Evolutionary conservation across 2,113 vertebrate species (phyloP).

Genomic region (Zapus hudsonius): DNA sequence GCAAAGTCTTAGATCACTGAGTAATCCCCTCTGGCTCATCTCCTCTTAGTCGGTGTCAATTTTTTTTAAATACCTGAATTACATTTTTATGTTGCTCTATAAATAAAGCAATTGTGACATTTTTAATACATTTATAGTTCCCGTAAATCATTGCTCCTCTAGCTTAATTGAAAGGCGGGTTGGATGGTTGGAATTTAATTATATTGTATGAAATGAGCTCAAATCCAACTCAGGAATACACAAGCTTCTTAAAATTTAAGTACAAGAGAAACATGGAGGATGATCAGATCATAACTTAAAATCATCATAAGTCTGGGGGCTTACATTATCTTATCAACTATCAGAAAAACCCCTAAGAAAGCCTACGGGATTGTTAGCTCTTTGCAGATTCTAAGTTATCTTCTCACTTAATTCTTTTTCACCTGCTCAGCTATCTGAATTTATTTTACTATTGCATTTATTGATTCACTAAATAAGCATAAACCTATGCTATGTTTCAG

Average conservation of each 20-base stretch:
- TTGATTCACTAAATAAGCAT: slow-evolving; percentile 17
- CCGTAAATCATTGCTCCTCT: slow-evolving; percentile 69
- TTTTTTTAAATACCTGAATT: slow-evolving; percentile 68
- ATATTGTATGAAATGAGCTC: slow-evolving; percentile 26
- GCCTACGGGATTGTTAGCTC: not conserved
- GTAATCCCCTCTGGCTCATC: slow-evolving; percentile 70
- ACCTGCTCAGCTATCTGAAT: not conserved
- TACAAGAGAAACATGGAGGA: not conserved
- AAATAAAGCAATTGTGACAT: slow-evolving; percentile 74
- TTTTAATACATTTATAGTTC: slow-evolving; percentile 74
- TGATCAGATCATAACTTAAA: slow-evolving; percentile 38
- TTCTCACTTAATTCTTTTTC: slow-evolving; percentile 30
- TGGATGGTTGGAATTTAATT: slow-evolving; percentile 37
- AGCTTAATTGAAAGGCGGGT: slow-evolving; percentile 70
- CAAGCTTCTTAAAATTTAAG: slow-evolving; percentile 31
- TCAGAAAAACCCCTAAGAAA: slow-evolving; percentile 3
- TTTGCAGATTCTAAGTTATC: not conserved
- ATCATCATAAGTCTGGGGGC: not conserved
- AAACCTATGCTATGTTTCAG: not conserved
- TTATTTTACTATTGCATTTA: not conserved
- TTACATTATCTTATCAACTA: slow-evolving; percentile 41
- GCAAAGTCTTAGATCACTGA: slow-evolving; percentile 58
- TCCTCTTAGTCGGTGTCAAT: slow-evolving; percentile 63
- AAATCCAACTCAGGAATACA: slow-evolving; percentile 58
- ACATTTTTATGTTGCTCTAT: slow-evolving; percentile 76